These are phyloP conservation scores for Monochamus alternatus DNA, from an alignment of 2,888 invertebrate species.

Conservation along the genomic window DNA sequence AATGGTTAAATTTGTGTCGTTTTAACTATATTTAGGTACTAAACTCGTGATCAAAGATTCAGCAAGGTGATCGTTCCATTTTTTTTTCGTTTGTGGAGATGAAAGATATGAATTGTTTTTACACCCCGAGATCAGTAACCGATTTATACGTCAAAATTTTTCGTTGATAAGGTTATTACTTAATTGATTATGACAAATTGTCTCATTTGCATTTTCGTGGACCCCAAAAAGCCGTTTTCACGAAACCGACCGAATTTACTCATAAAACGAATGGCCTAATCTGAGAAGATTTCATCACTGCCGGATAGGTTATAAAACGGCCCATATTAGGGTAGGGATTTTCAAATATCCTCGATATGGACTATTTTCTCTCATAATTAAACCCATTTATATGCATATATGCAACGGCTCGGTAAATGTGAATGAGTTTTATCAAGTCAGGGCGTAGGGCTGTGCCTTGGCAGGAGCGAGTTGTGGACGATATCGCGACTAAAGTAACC, in stretches of 20 bases:
- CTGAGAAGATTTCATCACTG: conserved; percentile 39
- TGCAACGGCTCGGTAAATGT: conserved; percentile 50
- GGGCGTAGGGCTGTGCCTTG: conserved; percentile 40
- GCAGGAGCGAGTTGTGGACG: conserved; percentile 27
- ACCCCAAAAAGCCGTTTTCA: conserved; percentile 13
- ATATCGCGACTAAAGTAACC: conserved; percentile 29
- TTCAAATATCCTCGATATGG: conserved; percentile 43
- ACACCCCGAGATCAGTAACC: conserved; percentile 14
- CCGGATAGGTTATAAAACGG: conserved; percentile 37
- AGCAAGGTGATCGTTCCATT: too few relatives aligned
- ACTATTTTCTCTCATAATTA: conserved; percentile 54
- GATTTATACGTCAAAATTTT: conserved; percentile 21
- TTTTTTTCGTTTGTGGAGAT: neutral
- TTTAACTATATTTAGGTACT: too few relatives aligned
- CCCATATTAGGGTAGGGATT: conserved; percentile 36
- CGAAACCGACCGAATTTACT: conserved; percentile 37
- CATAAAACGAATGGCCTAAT: conserved; percentile 35
- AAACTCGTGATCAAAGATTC: too few relatives aligned
- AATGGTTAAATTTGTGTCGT: too few relatives aligned
- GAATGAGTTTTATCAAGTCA: conserved; percentile 52
- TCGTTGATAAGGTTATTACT: conserved; percentile 22
- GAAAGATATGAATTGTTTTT: conserved; percentile 20
- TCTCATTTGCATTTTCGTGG: conserved; percentile 36
- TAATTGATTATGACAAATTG: conserved; percentile 43
- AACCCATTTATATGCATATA: conserved; percentile 55